A percentile compares a stretch with the other conserved stretches of the same genome.
Evolutionary conservation across 2,113 vertebrate genomes (phyloP).

Genomic region (Lophochroa leadbeateri): DNA sequence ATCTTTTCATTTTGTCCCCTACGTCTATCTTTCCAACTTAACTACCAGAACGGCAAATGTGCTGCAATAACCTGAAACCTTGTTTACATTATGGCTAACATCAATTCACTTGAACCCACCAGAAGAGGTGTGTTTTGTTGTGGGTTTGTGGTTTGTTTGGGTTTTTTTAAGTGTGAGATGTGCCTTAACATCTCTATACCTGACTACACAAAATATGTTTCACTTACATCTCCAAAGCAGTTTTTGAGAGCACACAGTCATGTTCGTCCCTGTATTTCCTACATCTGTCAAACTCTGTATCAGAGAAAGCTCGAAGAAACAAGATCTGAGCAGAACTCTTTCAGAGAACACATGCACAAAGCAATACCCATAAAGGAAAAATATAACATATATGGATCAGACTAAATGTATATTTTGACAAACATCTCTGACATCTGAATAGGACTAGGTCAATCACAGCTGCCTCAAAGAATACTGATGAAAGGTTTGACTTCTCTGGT

Average conservation of each 20-base stretch:
- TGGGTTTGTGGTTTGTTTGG: too few species aligned
- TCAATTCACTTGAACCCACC: not conserved
- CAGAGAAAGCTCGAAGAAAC: not conserved
- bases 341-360: not conserved
- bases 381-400: not conserved
- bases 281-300: not conserved
- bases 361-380: not conserved
- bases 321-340: not conserved
- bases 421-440: not conserved
- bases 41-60: not conserved
- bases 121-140: not conserved
- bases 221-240: not conserved
- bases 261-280: not conserved
- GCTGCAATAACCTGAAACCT: not conserved
- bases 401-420: not conserved
- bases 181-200: not conserved
- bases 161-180: not conserved
- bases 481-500: not conserved
- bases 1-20: not conserved
- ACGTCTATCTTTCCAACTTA: not conserved
- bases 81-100: not conserved
- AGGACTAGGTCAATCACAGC: not conserved
- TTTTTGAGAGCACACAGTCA: rapidly evolving
- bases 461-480: not conserved
- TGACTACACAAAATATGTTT: not conserved